A percentile compares a stretch with the other conserved stretches of the same genome.
These are phyloP conservation scores for Brotula barbata DNA, from an alignment of 2,797 vertebrate genomes.

Conservation along the genomic window DNA sequence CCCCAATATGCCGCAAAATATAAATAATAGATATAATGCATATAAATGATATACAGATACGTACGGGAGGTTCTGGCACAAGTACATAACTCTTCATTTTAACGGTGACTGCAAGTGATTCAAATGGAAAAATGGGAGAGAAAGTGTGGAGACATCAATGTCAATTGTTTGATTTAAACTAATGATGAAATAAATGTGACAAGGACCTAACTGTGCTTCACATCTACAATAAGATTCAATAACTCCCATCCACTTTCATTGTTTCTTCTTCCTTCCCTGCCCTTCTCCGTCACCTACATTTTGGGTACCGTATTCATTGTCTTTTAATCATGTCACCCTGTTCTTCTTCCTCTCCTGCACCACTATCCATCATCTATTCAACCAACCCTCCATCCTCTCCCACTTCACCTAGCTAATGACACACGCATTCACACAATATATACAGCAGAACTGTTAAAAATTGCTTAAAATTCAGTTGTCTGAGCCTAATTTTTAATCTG, in stretches of 20 bases:
- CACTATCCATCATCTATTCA: slow-evolving; percentile 37
- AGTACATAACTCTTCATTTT: too few relatives aligned
- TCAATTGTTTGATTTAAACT: slow-evolving; percentile 21
- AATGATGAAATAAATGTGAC: slow-evolving; percentile 26
- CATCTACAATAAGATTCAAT: slow-evolving; percentile 6
- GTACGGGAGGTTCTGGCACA: too few relatives aligned
- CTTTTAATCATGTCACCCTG: slow-evolving; percentile 47
- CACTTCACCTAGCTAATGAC: slow-evolving; percentile 1
- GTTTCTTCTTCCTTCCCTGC: slow-evolving; percentile 31
- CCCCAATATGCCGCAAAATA: slow-evolving; percentile 2
- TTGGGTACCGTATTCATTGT: slow-evolving; percentile 26
- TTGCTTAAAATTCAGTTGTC: slow-evolving; percentile 3
- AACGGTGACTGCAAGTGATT: too few relatives aligned
- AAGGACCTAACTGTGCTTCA: neutral
- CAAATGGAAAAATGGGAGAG: neutral
- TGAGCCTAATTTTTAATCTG: slow-evolving; percentile 20
- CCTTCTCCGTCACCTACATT: slow-evolving; percentile 47
- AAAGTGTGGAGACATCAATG: slow-evolving; percentile 14
- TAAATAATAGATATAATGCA: slow-evolving; percentile 4
- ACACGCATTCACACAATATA: neutral
- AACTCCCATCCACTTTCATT: slow-evolving; percentile 15
- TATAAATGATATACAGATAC: too few relatives aligned
- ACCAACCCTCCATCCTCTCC: slow-evolving; percentile 4
- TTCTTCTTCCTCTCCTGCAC: slow-evolving; percentile 12
- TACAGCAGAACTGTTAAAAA: slow-evolving; percentile 1